Evolutionary conservation across 2,888 invertebrate genomes (phyloP), one percentile per base, ranked within the genome.

Genomic region (Rhorus exstirpatorius): DNA sequence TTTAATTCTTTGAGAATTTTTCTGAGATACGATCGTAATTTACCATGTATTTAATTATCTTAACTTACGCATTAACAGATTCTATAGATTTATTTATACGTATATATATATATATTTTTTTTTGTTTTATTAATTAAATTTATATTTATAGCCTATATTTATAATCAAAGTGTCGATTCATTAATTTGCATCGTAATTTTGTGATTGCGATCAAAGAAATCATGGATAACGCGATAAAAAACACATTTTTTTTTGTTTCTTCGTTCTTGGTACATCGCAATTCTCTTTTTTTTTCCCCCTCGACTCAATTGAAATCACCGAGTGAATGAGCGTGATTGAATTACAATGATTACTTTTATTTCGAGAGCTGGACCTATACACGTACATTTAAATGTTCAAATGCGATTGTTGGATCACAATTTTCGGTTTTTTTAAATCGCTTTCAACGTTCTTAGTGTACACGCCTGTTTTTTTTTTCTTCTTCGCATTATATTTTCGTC

Each of bases 41-140:
- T 88, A 87, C 86, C 86, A 85, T 84, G 86, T 86, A 88, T 87
- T 71, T 76, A 74, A 79, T 84, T 85, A 83, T 70, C 88, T 88
- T 89, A 88, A 86, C 86, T 87, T 90, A 90, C 87, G 86, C 90
- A 88, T 89, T 88, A 89, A 89, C 90, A 90, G 89, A 90, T 87
- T 87, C 88, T 89, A 89, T 84, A 80, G 81, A 83, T 81, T 51
- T 72, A 78, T 74, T 24, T 81, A 72, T 80, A 78, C 60, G 8
- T 74, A 80, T 77, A 79, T 49, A 17, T 71, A 71, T 60, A 67
- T 65, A 71, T 70, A 82, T 70, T 8, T 68, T 44, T 35, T 70
- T n/a, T 58, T 77, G 24, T 35, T 51, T 68, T 55, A 53, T 79
- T 79, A 55, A 55, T 67, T 58, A 67, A 74, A 77, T 77, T 67